phyloP scores from a whole-genome alignment of 2,888 invertebrate species.

The Cheilosia scutellata region DNA sequence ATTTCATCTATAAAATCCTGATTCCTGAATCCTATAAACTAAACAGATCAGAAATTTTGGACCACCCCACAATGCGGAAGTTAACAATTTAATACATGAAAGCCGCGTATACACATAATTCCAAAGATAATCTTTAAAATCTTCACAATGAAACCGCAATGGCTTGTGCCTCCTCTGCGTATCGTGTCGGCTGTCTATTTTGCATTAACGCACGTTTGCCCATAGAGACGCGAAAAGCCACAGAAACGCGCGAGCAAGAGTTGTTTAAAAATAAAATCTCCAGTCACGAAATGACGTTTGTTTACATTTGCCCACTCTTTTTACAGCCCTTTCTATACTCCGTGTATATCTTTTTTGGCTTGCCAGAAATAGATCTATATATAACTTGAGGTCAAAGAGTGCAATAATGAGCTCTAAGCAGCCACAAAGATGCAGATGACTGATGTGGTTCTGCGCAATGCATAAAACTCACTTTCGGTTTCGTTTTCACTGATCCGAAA shows the following conservation, averaged over 20 bases:
- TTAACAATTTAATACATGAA: slow-evolving; percentile 1
- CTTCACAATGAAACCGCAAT: background rate
- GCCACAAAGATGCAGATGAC: slow-evolving; percentile 20
- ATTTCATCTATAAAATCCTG: too few species aligned
- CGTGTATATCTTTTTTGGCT: slow-evolving; percentile 14
- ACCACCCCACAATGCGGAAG: slow-evolving; percentile 30
- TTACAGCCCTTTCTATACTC: slow-evolving; percentile 5
- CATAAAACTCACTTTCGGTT: slow-evolving; percentile 33
- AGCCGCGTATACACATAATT: background rate
- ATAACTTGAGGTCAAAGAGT: slow-evolving; percentile 47
- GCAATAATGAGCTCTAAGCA: slow-evolving; percentile 31
- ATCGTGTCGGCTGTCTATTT: slow-evolving; percentile 27
- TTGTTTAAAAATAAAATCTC: slow-evolving; percentile 36
- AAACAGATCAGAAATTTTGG: background rate
- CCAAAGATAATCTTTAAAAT: slow-evolving; percentile 21
- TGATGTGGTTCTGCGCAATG: slow-evolving; percentile 30
- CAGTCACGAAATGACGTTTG: slow-evolving; percentile 21
- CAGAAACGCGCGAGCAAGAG: background rate
- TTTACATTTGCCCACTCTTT: slow-evolving; percentile 35
- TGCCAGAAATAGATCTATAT: slow-evolving; percentile 52
- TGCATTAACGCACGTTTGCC: slow-evolving; percentile 17
- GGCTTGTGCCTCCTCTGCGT: background rate
- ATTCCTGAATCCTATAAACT: too few species aligned
- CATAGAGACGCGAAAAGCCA: background rate
- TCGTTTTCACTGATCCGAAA: slow-evolving; percentile 10